These are phyloP conservation scores for Zhuqinia jingwanae DNA, from an alignment of 2,888 invertebrate genomes.

Conservation along the genomic window DNA sequence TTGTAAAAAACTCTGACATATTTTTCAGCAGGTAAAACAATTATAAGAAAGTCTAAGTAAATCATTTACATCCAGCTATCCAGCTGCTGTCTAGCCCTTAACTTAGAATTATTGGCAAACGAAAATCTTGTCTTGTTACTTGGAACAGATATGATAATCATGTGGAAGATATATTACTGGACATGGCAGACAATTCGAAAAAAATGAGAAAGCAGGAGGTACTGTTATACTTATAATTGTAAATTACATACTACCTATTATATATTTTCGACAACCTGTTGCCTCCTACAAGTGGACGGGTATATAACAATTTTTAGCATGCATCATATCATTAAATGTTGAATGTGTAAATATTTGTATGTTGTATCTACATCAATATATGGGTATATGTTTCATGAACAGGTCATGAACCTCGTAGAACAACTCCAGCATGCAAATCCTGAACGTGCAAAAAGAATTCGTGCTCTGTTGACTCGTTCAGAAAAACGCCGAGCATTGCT, in stretches of 20 bases:
- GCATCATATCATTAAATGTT: no score
- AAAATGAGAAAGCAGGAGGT: background rate
- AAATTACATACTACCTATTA: no score
- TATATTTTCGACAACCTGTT: no score
- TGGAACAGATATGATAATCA: slow-evolving; percentile 24
- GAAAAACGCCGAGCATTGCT: slow-evolving; percentile 25
- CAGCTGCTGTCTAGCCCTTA: no score
- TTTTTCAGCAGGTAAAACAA: slow-evolving; percentile 47
- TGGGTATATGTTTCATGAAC: background rate
- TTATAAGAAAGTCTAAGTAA: no score
- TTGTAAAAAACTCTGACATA: background rate
- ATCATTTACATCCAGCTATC: no score
- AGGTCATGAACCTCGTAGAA: slow-evolving; percentile 33
- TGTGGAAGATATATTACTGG: slow-evolving; percentile 8
- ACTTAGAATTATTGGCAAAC: background rate
- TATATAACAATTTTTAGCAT: no score
- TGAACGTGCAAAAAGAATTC: background rate
- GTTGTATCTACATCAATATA: no score
- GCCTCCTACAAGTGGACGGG: no score
- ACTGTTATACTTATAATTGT: background rate
- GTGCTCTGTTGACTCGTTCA: slow-evolving; percentile 4
- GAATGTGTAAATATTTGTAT: no score
- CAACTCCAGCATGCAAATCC: slow-evolving; percentile 32
- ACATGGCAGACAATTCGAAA: background rate
- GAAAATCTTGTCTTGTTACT: slow-evolving; percentile 1